These are phyloP conservation scores for Pelobates cultripes DNA, from an alignment of 2,797 vertebrate genomes.

Conservation along the genomic window DNA sequence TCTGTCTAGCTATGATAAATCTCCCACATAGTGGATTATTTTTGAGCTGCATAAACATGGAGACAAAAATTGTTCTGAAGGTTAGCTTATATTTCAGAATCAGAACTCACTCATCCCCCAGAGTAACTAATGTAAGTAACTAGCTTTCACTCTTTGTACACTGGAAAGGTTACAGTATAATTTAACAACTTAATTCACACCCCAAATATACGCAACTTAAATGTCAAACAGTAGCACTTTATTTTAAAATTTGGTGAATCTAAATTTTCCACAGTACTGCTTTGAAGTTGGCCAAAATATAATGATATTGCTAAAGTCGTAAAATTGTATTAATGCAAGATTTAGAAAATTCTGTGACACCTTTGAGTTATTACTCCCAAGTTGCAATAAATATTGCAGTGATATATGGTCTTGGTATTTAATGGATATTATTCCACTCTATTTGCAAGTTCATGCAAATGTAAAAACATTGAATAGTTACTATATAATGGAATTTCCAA, in stretches of 20 bases:
- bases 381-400: too few relatives aligned
- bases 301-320: neutral
- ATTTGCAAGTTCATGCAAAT: too few relatives aligned
- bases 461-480: too few relatives aligned
- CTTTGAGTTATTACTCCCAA: too few relatives aligned
- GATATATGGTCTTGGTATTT: too few relatives aligned
- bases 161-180: constrained; percentile 16
- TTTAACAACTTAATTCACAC: neutral
- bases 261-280: neutral
- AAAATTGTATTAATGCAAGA: neutral
- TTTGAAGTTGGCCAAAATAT: neutral
- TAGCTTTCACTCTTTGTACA: neutral
- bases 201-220: constrained; percentile 10
- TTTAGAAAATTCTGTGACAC: too few relatives aligned
- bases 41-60: too few relatives aligned
- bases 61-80: too few relatives aligned
- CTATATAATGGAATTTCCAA: too few relatives aligned
- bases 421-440: too few relatives aligned
- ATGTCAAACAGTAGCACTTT: constrained; percentile 11
- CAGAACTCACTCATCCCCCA: neutral
- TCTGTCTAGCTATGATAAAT: too few relatives aligned
- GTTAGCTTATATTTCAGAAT: neutral
- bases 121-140: neutral
- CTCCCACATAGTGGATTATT: too few relatives aligned
- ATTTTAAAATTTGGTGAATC: neutral